Conservation (phyloP, 2,797 vertebrate genomes). For the Gallirallus australis region DNA sequence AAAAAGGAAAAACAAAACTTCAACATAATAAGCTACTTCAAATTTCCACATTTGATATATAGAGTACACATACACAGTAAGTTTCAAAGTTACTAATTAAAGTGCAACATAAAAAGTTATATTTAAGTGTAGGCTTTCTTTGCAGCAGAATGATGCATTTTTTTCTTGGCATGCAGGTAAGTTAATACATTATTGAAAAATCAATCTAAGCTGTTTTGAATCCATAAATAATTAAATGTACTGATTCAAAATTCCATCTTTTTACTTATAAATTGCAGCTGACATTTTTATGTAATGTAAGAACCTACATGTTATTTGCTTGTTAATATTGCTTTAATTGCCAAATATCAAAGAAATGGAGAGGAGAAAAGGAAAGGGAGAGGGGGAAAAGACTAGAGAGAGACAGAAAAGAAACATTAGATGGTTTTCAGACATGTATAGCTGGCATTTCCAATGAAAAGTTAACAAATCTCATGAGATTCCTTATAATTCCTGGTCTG, state of each 20-base stretch:
- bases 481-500: background rate
- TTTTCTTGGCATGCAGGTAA: background rate
- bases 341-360: background rate
- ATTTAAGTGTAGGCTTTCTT: background rate
- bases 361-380: background rate
- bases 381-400: too few relatives aligned
- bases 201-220: background rate
- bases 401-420: background rate
- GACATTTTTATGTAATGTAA: background rate
- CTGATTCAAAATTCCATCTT: background rate
- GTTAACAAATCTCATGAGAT: background rate
- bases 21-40: background rate
- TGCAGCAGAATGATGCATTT: background rate
- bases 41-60: background rate
- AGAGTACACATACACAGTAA: background rate
- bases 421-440: background rate
- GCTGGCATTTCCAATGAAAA: background rate
- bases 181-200: constrained; percentile 1
- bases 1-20: background rate
- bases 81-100: background rate
- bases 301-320: background rate
- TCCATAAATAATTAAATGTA: background rate
- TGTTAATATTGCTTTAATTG: background rate
- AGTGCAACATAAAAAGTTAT: background rate
- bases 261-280: background rate